A percentile compares a stretch with the other conserved stretches of the same genome.
phyloP scores from a whole-genome alignment of 2,888 invertebrate species.

The Norana najaformis region DNA sequence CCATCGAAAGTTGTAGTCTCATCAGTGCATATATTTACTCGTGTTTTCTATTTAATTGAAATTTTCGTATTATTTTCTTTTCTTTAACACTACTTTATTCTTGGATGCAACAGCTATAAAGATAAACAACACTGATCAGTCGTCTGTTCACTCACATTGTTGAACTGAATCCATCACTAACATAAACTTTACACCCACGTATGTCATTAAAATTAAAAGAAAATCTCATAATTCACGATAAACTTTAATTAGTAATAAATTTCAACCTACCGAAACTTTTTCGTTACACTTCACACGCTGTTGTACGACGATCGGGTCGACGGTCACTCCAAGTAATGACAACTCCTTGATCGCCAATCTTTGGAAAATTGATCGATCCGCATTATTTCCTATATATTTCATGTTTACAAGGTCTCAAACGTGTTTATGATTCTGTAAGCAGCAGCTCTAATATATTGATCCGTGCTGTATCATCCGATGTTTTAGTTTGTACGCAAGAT shows the following conservation, averaged over 20 bases:
- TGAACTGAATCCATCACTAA: too few species aligned
- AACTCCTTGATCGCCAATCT: constrained; percentile 7
- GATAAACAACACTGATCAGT: too few species aligned
- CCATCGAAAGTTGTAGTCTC: too few species aligned
- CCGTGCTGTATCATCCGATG: not conserved
- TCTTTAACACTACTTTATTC: too few species aligned
- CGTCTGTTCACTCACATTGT: too few species aligned
- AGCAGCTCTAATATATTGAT: not conserved
- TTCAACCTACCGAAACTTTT: not conserved
- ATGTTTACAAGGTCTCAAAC: not conserved
- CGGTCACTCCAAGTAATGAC: not conserved
- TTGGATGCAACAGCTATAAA: too few species aligned
- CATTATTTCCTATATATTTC: constrained; percentile 7
- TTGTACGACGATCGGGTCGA: not conserved
- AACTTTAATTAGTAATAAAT: not conserved
- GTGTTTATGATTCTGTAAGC: not conserved
- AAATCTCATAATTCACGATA: not conserved
- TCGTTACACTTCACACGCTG: not conserved
- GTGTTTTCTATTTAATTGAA: too few species aligned
- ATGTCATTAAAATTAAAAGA: not conserved
- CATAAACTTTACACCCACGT: not conserved
- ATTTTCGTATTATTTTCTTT: too few species aligned
- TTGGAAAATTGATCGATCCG: not conserved
- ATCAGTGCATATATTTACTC: too few species aligned
- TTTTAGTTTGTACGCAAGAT: not conserved